These are phyloP conservation scores for Drosophila punjabiensis DNA, from an alignment of 1,140 invertebrate genomes.

Conservation along the genomic window DNA sequence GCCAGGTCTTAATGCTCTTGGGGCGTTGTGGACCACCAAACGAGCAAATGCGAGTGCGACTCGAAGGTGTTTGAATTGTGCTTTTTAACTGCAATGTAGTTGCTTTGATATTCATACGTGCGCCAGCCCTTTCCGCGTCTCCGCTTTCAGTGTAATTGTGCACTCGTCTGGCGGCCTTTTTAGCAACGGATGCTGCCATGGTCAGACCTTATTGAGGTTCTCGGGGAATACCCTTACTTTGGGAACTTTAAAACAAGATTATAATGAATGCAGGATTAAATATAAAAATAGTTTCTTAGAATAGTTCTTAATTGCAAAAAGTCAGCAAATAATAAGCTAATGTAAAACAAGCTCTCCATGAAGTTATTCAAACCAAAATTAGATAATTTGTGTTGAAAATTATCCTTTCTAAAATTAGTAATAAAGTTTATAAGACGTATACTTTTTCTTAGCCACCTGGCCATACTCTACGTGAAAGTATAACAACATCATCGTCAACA, in stretches of 20 bases:
- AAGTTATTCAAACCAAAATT: too few species aligned
- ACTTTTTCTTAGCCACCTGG: not conserved
- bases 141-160: slow-evolving; percentile 32
- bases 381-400: not conserved
- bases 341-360: too few species aligned
- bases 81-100: slow-evolving; percentile 81
- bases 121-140: slow-evolving; percentile 15
- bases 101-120: slow-evolving; percentile 77
- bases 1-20: slow-evolving; percentile 65
- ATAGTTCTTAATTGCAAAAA: not conserved
- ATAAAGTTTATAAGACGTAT: not conserved
- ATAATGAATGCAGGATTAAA: not conserved
- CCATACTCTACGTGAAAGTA: slow-evolving; percentile 8
- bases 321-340: too few species aligned
- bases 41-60: slow-evolving; percentile 54
- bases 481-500: slow-evolving; percentile 30
- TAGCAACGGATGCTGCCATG: slow-evolving; percentile 29
- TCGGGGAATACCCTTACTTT: slow-evolving; percentile 20
- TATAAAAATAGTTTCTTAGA: too few species aligned
- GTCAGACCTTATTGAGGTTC: too few species aligned
- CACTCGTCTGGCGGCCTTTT: slow-evolving; percentile 38
- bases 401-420: too few species aligned
- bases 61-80: slow-evolving; percentile 78
- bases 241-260: too few species aligned
- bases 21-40: slow-evolving; percentile 79